Evolutionary conservation across 2,797 vertebrate genomes (phyloP), one percentile per base, ranked within the genome.

Genomic region (Apodemus agrarius): DNA sequence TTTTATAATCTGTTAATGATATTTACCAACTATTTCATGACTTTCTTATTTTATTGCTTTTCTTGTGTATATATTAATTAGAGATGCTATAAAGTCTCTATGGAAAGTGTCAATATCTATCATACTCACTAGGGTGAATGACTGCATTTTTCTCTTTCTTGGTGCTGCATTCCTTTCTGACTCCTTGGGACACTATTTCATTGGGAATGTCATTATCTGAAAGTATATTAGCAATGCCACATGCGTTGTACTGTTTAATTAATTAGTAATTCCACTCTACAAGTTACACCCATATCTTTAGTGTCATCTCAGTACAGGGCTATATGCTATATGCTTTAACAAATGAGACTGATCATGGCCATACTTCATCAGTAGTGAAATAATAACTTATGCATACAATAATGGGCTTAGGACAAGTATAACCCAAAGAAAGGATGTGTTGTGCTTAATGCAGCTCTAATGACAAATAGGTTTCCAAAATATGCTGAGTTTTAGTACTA

Each of bases 361-460:
- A 91, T 76, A 40, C 74, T n/a, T 57, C 6, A 43, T 79, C 82
- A 84, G 13, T 6, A 86, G 69, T 80, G 22, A 94, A 89, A 84
- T 80, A 37, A 82, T 84, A 88, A 93, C 72, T 91, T 87, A 92
- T 91, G 2, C 79, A 67, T 37, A 69, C 78, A 93, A 82, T 34
- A 90, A 29, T 81, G 11, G 26, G 46, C 24, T 52, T 76, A 93
- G 67, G 8, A 74, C 34, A 91, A 87, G 16, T 82, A 26, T 67
- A 59, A 91, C 86, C 31, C 40, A 75, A 88, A 93, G 52, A 40
- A 96, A 96, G 24, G 81, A 83, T 61, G 83, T 24, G 80, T 82
- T 92, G 26, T 91, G 34, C 24, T 90, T 87, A 69, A 78, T 74
- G 59, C n/a, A 86, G 49, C 89, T 93, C 95, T 93, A 91, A 88